Conservation (phyloP, 1,140 invertebrate genomes). For the Papilio polyxenes region DNA sequence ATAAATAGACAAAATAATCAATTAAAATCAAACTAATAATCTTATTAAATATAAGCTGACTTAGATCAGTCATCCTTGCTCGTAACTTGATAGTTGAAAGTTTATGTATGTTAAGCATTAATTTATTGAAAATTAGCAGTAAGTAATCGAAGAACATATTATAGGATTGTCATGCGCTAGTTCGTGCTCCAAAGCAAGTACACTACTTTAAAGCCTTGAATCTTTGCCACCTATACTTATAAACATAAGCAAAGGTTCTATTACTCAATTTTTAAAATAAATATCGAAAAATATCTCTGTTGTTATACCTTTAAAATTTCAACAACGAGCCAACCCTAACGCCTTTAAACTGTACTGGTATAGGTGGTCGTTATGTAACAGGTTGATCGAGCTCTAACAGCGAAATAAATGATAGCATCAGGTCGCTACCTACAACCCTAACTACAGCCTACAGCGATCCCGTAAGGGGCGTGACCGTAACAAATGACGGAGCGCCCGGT, state of each 20-base stretch:
- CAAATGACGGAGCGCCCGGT: constrained; percentile 40
- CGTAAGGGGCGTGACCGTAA: constrained; percentile 30
- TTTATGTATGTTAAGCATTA: no score
- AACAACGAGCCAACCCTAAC: neutral
- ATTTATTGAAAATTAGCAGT: no score
- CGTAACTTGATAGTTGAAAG: neutral
- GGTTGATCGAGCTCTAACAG: constrained; percentile 16
- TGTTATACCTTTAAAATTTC: neutral
- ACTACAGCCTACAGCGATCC: constrained; percentile 26
- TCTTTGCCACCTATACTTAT: no score
- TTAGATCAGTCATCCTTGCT: neutral
- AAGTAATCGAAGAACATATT: no score
- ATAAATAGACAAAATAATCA: neutral
- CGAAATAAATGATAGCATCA: constrained; percentile 25
- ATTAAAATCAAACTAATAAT: neutral
- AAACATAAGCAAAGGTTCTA: no score
- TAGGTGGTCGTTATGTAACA: constrained; percentile 33
- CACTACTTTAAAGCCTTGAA: no score
- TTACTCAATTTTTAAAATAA: no score
- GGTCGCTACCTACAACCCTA: constrained; percentile 2
- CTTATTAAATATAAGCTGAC: neutral
- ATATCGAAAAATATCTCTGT: no score
- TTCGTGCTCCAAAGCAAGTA: no score
- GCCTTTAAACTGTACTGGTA: constrained; percentile 5
- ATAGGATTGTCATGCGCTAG: no score